Evolutionary conservation across 2,113 vertebrate genomes (phyloP).

Genomic region (Brachyhypopomus gauderio): DNA sequence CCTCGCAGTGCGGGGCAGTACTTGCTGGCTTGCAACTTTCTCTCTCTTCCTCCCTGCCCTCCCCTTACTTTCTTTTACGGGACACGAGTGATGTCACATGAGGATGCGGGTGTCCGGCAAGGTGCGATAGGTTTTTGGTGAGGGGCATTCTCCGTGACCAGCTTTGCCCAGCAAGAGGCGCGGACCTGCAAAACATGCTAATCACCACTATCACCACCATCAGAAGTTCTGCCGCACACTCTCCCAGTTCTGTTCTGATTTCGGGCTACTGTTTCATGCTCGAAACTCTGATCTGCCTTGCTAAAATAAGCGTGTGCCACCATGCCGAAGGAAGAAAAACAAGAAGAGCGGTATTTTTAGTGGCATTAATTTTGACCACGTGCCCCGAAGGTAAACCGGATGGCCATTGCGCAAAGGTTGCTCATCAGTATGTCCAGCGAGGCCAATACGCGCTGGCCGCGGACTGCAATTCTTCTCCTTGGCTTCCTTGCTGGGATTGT

Average conservation of each 20-base stretch:
- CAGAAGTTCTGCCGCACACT: conserved; percentile 75
- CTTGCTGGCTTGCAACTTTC: conserved; percentile 61
- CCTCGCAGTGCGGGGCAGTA: conserved; percentile 58
- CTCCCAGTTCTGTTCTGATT: conserved; percentile 74
- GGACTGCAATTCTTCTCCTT: conserved; percentile 81
- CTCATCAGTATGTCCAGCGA: conserved; percentile 88
- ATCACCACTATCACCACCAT: conserved; percentile 72
- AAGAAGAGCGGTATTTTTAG: conserved; percentile 95
- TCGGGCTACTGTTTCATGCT: conserved; percentile 84
- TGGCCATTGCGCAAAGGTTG: conserved; percentile 87
- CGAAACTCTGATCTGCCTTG: conserved; percentile 89
- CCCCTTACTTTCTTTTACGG: conserved; percentile 66
- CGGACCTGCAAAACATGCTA: conserved; percentile 86
- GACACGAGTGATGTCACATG: conserved; percentile 82
- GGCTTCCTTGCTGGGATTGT: conserved; percentile 81
- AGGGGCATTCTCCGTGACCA: conserved; percentile 72
- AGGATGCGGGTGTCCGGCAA: conserved; percentile 77
- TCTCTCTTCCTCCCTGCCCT: conserved; percentile 33
- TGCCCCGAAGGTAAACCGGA: conserved; percentile 90
- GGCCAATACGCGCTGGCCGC: conserved; percentile 80
- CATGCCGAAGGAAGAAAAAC: conserved; percentile 91
- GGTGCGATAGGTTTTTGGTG: conserved; percentile 82
- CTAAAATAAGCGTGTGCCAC: conserved; percentile 89
- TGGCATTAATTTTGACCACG: conserved; percentile 94
- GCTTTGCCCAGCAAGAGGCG: conserved; percentile 71